phyloP scores from a whole-genome alignment of 2,888 invertebrate species.

The Leptopterna dolabrata region DNA sequence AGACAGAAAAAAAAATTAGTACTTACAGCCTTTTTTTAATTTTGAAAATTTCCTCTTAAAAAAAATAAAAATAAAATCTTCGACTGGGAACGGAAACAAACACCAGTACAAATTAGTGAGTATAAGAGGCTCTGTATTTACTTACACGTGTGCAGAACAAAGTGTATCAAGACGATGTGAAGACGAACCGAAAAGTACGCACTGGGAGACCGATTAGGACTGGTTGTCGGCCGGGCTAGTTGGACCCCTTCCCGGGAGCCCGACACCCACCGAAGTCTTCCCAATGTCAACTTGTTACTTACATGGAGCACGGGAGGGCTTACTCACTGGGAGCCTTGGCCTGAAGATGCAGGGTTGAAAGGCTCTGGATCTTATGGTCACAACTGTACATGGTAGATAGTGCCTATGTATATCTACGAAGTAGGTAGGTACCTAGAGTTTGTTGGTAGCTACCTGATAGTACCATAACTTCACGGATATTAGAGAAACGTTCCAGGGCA shows the following conservation, averaged over 20 bases:
- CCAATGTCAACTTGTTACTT: conserved; percentile 42
- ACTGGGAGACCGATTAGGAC: conserved; percentile 42
- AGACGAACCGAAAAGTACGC: conserved; percentile 40
- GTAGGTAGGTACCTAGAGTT: background rate
- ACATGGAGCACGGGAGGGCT: conserved; percentile 18
- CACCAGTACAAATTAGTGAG: too few relatives aligned
- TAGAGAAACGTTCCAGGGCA: too few relatives aligned
- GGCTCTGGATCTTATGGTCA: background rate
- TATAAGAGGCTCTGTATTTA: background rate
- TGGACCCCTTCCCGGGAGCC: conserved; percentile 12
- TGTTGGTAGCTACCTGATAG: background rate
- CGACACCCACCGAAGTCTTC: conserved; percentile 37
- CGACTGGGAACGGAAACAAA: too few relatives aligned
- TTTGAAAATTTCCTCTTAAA: too few relatives aligned
- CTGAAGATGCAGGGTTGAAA: conserved; percentile 2
- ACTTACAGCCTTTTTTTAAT: too few relatives aligned
- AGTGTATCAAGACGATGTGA: background rate
- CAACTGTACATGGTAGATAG: background rate
- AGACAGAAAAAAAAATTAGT: too few relatives aligned
- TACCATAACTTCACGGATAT: too few relatives aligned
- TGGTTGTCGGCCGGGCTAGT: background rate
- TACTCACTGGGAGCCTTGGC: conserved; percentile 26
- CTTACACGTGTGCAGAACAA: background rate
- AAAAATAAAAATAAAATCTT: too few relatives aligned
- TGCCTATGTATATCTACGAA: background rate